Conservation (phyloP, 2,888 invertebrate genomes). For the Synanthedon myopaeformis region DNA sequence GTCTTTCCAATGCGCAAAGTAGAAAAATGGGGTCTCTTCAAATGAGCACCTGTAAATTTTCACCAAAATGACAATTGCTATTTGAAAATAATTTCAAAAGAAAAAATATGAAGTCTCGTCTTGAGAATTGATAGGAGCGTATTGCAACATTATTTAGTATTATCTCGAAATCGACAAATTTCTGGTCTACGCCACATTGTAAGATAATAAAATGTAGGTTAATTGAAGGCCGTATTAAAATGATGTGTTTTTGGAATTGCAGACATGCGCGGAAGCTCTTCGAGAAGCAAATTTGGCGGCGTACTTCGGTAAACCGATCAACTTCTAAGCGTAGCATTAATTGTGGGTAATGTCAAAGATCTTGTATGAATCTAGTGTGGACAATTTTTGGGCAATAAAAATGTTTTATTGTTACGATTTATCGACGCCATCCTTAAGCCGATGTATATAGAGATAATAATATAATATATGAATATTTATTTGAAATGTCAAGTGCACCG, state of each 20-base stretch:
- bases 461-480: constrained; percentile 3
- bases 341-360: constrained; percentile 18
- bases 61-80: too few species aligned
- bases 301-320: constrained; percentile 96
- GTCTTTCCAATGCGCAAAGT: too few species aligned
- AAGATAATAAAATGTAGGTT: background rate
- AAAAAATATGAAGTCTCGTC: too few species aligned
- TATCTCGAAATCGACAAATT: too few species aligned
- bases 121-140: too few species aligned
- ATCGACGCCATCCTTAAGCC: constrained; percentile 2
- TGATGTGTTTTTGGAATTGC: constrained; percentile 26
- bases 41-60: too few species aligned
- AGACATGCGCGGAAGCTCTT: constrained; percentile 98
- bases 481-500: constrained; percentile 3
- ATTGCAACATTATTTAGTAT: too few species aligned
- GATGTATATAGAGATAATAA: background rate
- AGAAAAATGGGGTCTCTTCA: too few species aligned
- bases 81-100: too few species aligned
- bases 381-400: constrained; percentile 17
- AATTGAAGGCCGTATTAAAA: background rate
- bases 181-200: background rate
- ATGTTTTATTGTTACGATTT: constrained; percentile 6
- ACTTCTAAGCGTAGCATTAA: constrained; percentile 76
- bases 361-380: constrained; percentile 55
- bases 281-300: constrained; percentile 97